Evolutionary conservation across 2,797 vertebrate genomes (phyloP), one percentile per base, ranked within the genome.

Genomic region (Coccyzus lansbergi): DNA sequence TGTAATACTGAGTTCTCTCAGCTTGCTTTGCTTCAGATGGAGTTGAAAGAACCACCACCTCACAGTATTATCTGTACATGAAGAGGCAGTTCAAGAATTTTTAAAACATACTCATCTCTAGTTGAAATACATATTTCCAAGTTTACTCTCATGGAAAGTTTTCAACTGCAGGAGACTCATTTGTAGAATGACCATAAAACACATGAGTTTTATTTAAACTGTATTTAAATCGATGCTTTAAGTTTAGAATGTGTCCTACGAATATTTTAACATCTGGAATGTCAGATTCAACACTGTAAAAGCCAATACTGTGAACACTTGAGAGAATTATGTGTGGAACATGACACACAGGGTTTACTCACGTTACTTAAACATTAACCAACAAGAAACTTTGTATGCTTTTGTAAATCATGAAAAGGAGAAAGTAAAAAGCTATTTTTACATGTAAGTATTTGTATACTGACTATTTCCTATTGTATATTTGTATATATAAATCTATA

Each of bases 401-500:
- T 98, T 97, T 97, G 94, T 96, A 97, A 97, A 95, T 97, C 96
- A 95, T 83, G 89, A 94, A 94, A 95, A 96, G 94, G 58, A 63
- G 95, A 96, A 97, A 96, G 86, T 81, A 97, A 97, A 97, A 94
- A 94, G 91, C 72, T 98, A 98, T 98, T 98, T 98, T 97, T 98
- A 95, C 97, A 95, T 97, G 94, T 92, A 93, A 96, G 88, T 89
- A 92, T 97, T 98, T 98, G 86, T 98, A 98, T 96, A 95, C 87
- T 93, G 95, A 92, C 78, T 93, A 91, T 96, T 97, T 97, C 96
- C 94, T 97, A 96, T 78, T 97, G 97, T 98, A 97, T 97, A 97
- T 98, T 97, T 97, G 92, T 98, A 97, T 92, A 96, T 96, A 96
- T 86, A 96, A 89, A 96, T 96, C 89, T 97, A 88, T 98, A 97